phyloP scores from a whole-genome alignment of 2,797 vertebrate genomes.

The Anisognathus igniventris region DNA sequence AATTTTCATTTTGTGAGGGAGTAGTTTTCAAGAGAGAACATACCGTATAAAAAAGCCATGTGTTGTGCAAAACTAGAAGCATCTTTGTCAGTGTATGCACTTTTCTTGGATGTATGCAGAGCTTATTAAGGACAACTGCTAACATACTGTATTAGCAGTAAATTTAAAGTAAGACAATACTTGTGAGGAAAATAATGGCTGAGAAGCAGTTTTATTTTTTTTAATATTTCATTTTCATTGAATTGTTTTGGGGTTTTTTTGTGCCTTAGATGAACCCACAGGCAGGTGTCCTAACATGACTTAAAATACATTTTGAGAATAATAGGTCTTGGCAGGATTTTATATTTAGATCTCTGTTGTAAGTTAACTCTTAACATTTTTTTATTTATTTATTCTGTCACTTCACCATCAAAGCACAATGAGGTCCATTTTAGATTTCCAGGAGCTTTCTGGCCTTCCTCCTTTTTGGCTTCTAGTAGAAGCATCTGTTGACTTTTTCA shows the following conservation, averaged over 20 bases:
- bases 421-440: not conserved
- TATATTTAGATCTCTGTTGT: not conserved
- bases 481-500: not conserved
- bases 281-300: not conserved
- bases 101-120: constrained; percentile 27
- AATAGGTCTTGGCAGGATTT: not conserved
- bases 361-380: not conserved
- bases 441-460: not conserved
- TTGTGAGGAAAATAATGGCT: not conserved
- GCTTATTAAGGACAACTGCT: constrained; percentile 35
- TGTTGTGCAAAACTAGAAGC: constrained; percentile 21
- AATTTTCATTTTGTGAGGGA: constrained; percentile 69
- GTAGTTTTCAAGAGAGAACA: constrained; percentile 53
- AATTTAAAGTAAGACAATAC: constrained; percentile 32
- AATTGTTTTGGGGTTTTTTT: not conserved
- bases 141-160: constrained; percentile 13
- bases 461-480: not conserved
- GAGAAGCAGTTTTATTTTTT: not conserved
- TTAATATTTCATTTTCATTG: not conserved
- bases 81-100: constrained; percentile 40
- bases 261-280: not conserved
- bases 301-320: not conserved
- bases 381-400: not conserved
- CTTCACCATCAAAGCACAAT: not conserved
- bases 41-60: constrained; percentile 26